A percentile compares a stretch with the other conserved stretches of the same genome.
Conservation (phyloP, 1,140 invertebrate genomes). For the Drosophila arawakana region DNA sequence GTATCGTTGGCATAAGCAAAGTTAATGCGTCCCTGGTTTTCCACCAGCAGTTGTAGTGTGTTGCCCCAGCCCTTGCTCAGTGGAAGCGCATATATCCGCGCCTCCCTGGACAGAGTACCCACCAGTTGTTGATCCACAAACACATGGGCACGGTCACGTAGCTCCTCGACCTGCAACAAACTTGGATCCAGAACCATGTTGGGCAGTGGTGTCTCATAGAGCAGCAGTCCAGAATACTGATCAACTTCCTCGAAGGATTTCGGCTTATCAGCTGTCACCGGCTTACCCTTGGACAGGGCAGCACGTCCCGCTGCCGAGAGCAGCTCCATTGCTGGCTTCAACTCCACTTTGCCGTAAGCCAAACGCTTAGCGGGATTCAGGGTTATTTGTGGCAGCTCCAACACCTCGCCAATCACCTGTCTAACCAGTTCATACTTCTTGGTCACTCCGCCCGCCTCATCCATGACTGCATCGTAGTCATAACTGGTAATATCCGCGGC, state of each 20-base stretch:
- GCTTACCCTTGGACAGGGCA: slow-evolving; percentile 55
- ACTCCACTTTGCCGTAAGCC: slow-evolving; percentile 85
- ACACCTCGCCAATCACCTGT: slow-evolving; percentile 86
- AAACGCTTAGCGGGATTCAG: slow-evolving; percentile 85
- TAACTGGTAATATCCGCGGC: slow-evolving; percentile 92
- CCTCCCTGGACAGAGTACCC: slow-evolving; percentile 87
- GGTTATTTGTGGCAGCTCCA: slow-evolving; percentile 73
- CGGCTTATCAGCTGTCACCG: slow-evolving; percentile 80
- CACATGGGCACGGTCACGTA: slow-evolving; percentile 90
- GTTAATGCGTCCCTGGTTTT: slow-evolving; percentile 93
- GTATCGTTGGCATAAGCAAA: slow-evolving; percentile 89
- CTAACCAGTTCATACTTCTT: slow-evolving; percentile 92
- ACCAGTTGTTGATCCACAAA: slow-evolving; percentile 88
- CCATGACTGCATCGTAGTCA: slow-evolving; percentile 94
- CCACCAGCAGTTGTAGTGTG: slow-evolving; percentile 89
- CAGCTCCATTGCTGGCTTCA: slow-evolving; percentile 85
- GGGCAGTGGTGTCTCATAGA: slow-evolving; percentile 89
- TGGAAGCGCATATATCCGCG: slow-evolving; percentile 85
- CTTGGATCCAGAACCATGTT: slow-evolving; percentile 85
- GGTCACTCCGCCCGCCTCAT: slow-evolving; percentile 93
- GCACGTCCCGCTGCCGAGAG: slow-evolving; percentile 81
- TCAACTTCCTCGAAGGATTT: slow-evolving; percentile 88
- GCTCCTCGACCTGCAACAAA: slow-evolving; percentile 86
- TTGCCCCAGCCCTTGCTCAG: slow-evolving; percentile 86
- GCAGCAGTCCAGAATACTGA: slow-evolving; percentile 88